These are phyloP conservation scores for Dryobota labecula DNA, from an alignment of 2,888 invertebrate species.

Conservation along the genomic window DNA sequence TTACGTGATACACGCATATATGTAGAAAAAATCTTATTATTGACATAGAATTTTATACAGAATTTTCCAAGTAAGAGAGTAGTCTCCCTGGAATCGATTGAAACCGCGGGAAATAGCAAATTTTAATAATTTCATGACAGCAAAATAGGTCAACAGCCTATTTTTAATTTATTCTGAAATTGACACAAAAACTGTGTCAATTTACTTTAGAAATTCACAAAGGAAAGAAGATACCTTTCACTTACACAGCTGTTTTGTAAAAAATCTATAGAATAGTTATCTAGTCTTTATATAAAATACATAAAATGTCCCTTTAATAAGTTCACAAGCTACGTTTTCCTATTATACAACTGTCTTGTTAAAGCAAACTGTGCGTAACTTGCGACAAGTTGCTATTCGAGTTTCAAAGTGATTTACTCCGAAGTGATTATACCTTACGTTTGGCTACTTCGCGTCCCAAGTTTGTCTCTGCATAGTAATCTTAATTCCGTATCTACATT, in stretches of 20 bases:
- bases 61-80: neutral
- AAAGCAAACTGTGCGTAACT: constrained; percentile 25
- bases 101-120: neutral
- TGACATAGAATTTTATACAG: neutral
- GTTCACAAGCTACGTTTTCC: neutral
- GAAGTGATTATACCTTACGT: neutral
- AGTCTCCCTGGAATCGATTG: neutral
- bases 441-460: neutral
- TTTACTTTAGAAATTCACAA: neutral
- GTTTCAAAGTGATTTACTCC: constrained; percentile 23
- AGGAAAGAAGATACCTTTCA: neutral
- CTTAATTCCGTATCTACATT: neutral
- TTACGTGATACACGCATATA: neutral
- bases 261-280: neutral
- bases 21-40: neutral
- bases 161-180: neutral
- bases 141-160: neutral
- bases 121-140: neutral
- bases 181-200: neutral
- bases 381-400: constrained; percentile 48
- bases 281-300: neutral
- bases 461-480: neutral
- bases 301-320: neutral
- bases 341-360: neutral
- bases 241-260: neutral